These are phyloP conservation scores for Oncorhynchus masou DNA, from an alignment of 2,113 vertebrate genomes.

Conservation along the genomic window DNA sequence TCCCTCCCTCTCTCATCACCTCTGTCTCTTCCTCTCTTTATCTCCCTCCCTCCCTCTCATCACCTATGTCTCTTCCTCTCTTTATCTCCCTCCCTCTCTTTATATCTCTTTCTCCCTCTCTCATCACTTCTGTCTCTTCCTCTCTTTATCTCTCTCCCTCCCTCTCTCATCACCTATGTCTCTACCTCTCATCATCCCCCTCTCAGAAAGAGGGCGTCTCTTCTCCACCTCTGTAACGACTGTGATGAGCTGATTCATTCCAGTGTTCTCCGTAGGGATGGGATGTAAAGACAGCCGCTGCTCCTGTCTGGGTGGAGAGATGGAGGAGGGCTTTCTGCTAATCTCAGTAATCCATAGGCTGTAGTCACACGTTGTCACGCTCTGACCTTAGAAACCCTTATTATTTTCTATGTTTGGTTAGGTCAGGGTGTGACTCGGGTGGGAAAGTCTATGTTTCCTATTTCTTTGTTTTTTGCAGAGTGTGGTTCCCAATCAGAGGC, in stretches of 20 bases:
- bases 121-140: background rate
- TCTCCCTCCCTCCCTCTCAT: background rate
- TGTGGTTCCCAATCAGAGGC: no score
- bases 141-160: background rate
- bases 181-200: background rate
- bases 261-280: conserved; percentile 68
- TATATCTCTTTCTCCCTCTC: background rate
- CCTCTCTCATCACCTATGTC: background rate
- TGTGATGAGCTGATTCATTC: conserved; percentile 70
- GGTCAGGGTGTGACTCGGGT: no score
- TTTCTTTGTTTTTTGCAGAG: no score
- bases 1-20: no score
- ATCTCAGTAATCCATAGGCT: conserved; percentile 61
- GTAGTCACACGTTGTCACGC: conserved; percentile 20
- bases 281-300: conserved; percentile 62
- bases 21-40: no score
- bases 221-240: conserved; percentile 48
- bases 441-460: no score
- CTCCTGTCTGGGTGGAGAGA: conserved; percentile 46
- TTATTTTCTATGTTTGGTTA: no score
- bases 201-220: conserved; percentile 55
- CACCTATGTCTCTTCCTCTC: no score
- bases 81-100: background rate
- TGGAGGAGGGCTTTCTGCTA: conserved; percentile 40
- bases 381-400: no score